Base-by-base conservation (phyloP, 35 echinoderm and acorn worm species). In the Heliocidaris erythrogramma region DNA sequence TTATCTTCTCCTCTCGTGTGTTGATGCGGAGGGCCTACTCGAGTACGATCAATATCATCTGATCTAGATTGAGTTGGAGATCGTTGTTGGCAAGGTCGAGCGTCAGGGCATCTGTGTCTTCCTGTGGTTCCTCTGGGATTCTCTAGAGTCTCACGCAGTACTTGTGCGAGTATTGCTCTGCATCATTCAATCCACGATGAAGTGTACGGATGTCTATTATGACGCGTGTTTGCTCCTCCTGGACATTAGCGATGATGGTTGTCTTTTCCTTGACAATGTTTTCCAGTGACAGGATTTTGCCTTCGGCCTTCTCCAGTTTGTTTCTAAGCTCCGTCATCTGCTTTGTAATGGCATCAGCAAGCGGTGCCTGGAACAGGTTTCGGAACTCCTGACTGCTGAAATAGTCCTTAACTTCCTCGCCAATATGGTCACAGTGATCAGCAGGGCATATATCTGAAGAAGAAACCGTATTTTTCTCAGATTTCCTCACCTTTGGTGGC, bases 11-110 rank as follows among this genome's bases (percentile, higher is more conserved):
- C 85, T 86, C 2, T 86, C 2, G 85, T 86, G 65, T 1, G 65
- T 84, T 84, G 65, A 84, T n/a, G 65, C 85, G 85, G 85, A 86
- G 18, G 85, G 18, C 85, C 85, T 86, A 86, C 85, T 17, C 85
- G 85, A 13, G 85, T 11, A 30, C 18, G 85, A 86, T 86, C 85
- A 24, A 86, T 86, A 24, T 86, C 85, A 86, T 9, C 85, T 17
- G 31, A 13, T 86, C 31, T 86, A 86, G 85, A 86, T 86, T 86
- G 85, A 86, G 85, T 2, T 86, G 10, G 85, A 86, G 85, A 3
- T 86, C 7, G 85, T 86, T 86, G 24, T 86, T 86, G 85, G 85
- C 85, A 86, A 86, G 85, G 85, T 86, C 85, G 10, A 86, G 85
- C 24, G 85, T 86, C 85, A 13, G 18, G 85, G 85, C 85, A 86